Conservation (phyloP, 2,888 invertebrate genomes). For the Rotaria magnacalcarata region DNA sequence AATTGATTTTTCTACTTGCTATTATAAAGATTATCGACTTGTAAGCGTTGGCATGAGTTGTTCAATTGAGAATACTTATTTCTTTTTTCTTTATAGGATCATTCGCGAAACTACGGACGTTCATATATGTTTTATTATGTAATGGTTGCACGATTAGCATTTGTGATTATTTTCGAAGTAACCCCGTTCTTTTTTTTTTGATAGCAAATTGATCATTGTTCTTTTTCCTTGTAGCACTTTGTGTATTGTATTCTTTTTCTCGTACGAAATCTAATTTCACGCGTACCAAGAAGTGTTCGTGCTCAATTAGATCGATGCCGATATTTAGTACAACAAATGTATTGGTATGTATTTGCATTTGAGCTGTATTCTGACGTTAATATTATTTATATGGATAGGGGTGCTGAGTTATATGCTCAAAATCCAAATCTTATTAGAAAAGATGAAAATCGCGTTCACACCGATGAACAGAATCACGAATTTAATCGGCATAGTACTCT, state of each 20-base stretch:
- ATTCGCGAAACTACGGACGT: neutral
- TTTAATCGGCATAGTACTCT: neutral
- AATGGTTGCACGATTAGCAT: constrained; percentile 45
- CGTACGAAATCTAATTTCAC: neutral
- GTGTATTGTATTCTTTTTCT: constrained; percentile 17
- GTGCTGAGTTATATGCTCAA: constrained; percentile 14
- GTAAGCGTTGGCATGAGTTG: neutral
- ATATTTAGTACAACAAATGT: constrained; percentile 29
- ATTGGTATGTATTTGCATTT: neutral
- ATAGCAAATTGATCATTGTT: neutral
- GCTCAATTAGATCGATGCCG: constrained; percentile 25
- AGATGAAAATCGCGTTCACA: constrained; percentile 17
- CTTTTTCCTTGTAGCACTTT: neutral
- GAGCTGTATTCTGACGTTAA: too few relatives aligned
- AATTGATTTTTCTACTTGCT: constrained; percentile 12
- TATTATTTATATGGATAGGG: neutral
- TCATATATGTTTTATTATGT: constrained; percentile 42
- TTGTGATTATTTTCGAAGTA: constrained; percentile 45
- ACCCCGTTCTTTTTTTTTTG: neutral
- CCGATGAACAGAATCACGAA: neutral
- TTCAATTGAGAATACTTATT: neutral
- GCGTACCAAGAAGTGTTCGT: neutral
- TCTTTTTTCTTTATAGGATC: neutral
- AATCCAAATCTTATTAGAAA: constrained; percentile 24
- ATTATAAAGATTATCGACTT: constrained; percentile 13